Base-by-base conservation (phyloP, 1,140 invertebrate species). In the Cotesia chilonis region DNA sequence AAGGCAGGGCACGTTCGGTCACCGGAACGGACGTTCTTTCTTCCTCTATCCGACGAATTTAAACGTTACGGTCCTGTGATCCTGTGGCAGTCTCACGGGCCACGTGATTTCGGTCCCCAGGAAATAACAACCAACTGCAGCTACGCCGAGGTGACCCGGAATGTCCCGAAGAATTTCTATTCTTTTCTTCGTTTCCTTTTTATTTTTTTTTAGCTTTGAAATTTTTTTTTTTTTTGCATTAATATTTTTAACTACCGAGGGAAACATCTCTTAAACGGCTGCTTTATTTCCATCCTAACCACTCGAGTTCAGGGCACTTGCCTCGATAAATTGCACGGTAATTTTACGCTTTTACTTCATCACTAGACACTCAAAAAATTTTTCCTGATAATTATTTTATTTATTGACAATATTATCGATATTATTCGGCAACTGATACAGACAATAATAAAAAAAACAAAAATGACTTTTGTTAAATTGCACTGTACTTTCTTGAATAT, bases 11-110 rank as follows among this genome's bases (percentile, higher is more conserved):
- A 41, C 64, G 69, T 60, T 73, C 75, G 75, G 71, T 73, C 75
- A 76, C 75, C 71, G 75, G 75, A 76, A 76, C 75, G 75, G 72
- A 72, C 75, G 71, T 71, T 74, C 75, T 73, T 76, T 74, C 72
- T 68, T 65, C 52, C 66, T 63, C 63, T 52, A 60, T 66, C 68
- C 72, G 75, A 76, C 75, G 75, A 76, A 76, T 76, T 76, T 76
- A 70, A 47, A 47, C 75, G 75, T 76, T 73, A 76, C 72, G 75
- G 57, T 74, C 69, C 75, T 76, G 61, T 74, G 63, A 70, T 57
- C 66, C 59, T 71, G 68, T 38, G 41, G 41, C 41, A 47, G 41
- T 47, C 41, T 47, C 41, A 47, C 41, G 41, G 64, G 64, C 69
- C 69, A 64, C 69, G 60, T 71, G 59, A 70, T 71, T 68, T 71